Base-by-base conservation (phyloP, 2,888 invertebrate species). In the Sepioteuthis lessoniana region DNA sequence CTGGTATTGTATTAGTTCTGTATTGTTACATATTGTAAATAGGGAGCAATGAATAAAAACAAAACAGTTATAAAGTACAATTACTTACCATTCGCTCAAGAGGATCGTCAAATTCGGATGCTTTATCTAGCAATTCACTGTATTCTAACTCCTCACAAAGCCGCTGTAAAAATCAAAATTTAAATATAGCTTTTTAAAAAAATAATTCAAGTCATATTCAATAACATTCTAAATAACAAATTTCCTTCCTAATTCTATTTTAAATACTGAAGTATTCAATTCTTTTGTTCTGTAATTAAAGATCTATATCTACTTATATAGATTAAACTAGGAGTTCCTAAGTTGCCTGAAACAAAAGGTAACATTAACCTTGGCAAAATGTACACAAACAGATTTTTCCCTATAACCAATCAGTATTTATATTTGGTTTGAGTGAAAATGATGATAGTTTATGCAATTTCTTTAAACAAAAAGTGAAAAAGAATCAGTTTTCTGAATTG, bases 121-220 rank as follows among this genome's bases (percentile, higher is more conserved):
- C 98, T 95, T 98, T 98, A 97, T 98, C 98, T 94, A 98, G 97
- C 55, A 98, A 97, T 96, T 98, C 98, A 10, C 98, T 98, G 97
- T 98, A 98, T 96, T 98, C 98, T 94, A 98, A 97, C 97, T 98
- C 98, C 96, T 98, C 98, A 97, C 98, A 98, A 90, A 98, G 97
- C 91, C 98, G 97, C 98, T 98, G 97, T 1, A 97, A 96, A 37
- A 46, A 92, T 21, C 1, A 76, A 35, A 25, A 76, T 76, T 76
- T 16, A 35, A n/a, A 19, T n/a, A 76, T 35, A 35, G n/a, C n/a
- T n/a, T 76, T 4, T 25, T 76, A n/a, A n/a, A 76, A n/a, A 76
- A 10, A 35, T 55, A 21, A 25, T 19, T 25, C 19, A 25, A 25
- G 21, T n/a, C n/a, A n/a, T 76, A n/a, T 76, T 35, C 1, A n/a